These are phyloP conservation scores for Tromatobia lineatoria DNA, from an alignment of 2,888 invertebrate species.

Conservation along the genomic window DNA sequence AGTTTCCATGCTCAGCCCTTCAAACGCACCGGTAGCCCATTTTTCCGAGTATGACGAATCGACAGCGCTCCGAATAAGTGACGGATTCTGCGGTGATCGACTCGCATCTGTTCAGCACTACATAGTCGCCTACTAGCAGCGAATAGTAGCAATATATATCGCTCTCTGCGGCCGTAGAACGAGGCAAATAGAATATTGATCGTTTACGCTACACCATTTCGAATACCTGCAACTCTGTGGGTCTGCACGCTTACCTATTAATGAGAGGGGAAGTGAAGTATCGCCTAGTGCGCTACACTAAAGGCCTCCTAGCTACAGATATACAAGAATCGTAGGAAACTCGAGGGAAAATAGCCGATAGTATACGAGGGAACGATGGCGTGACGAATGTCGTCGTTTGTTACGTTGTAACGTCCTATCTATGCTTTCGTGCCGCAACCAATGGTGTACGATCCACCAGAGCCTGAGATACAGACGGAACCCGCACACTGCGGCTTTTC, in stretches of 20 bases:
- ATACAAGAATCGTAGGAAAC: constrained; percentile 17
- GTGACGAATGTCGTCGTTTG: constrained; percentile 65
- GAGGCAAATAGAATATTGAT: constrained; percentile 64
- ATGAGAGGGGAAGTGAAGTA: constrained; percentile 63
- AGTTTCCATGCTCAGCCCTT: constrained; percentile 32
- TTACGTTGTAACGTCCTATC: constrained; percentile 42
- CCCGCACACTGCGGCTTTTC: constrained; percentile 43
- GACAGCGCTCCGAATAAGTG: constrained; percentile 44
- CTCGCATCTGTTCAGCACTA: constrained; percentile 52
- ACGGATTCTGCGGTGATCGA: constrained; percentile 50
- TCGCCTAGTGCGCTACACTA: constrained; percentile 35
- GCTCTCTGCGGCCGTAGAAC: constrained; percentile 42
- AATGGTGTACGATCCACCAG: constrained; percentile 6
- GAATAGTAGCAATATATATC: constrained; percentile 58
- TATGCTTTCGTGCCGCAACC: not conserved
- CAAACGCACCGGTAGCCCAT: constrained; percentile 23
- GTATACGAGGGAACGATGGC: constrained; percentile 55
- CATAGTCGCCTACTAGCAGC: constrained; percentile 8
- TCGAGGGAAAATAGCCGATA: constrained; percentile 46
- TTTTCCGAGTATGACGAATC: constrained; percentile 48
- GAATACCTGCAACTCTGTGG: constrained; percentile 54
- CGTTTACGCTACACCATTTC: constrained; percentile 30
- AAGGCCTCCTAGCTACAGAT: constrained; percentile 17
- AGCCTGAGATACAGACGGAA: constrained; percentile 50
- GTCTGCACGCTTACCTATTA: constrained; percentile 67